Percentiles rank a stretch among this genome's conserved stretches.
Conservation (phyloP, 2,797 vertebrate species). For the Lepilemur ruficaudatus region DNA sequence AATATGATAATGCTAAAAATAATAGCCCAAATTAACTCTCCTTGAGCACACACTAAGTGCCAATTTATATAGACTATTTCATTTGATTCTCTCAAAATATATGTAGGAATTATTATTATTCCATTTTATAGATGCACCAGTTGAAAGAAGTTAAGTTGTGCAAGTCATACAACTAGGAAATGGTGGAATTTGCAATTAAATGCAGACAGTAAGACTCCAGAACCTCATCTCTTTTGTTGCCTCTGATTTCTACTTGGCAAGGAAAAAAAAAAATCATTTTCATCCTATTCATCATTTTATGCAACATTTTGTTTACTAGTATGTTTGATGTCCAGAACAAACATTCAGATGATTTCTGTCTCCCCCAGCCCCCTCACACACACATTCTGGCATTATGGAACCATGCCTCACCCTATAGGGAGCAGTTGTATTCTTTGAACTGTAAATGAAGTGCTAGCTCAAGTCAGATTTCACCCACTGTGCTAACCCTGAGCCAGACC, state of each 20-base stretch:
- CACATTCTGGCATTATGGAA: not conserved
- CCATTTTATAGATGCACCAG: not conserved
- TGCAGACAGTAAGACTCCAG: not conserved
- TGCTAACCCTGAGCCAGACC: not conserved
- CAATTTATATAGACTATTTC: not conserved
- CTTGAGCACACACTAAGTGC: not conserved
- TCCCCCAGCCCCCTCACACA: no score
- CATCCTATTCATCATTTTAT: rapidly evolving
- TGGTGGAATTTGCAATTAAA: not conserved
- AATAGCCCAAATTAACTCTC: not conserved
- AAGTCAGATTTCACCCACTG: not conserved
- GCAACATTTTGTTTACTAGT: not conserved
- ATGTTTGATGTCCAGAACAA: not conserved
- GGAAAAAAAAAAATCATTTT: not conserved
- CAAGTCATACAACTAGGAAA: not conserved
- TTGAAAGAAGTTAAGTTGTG: not conserved
- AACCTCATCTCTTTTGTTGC: not conserved
- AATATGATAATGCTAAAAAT: not conserved
- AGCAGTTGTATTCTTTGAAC: not conserved
- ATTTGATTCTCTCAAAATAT: not conserved
- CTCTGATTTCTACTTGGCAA: not conserved
- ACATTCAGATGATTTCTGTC: not conserved
- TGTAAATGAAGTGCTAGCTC: constrained; percentile 24
- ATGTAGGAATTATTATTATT: not conserved
- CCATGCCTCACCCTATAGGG: not conserved